Percentiles rank a stretch among this genome's conserved stretches.
phyloP scores from a whole-genome alignment of 2,888 invertebrate species.

The Rhingia campestris region DNA sequence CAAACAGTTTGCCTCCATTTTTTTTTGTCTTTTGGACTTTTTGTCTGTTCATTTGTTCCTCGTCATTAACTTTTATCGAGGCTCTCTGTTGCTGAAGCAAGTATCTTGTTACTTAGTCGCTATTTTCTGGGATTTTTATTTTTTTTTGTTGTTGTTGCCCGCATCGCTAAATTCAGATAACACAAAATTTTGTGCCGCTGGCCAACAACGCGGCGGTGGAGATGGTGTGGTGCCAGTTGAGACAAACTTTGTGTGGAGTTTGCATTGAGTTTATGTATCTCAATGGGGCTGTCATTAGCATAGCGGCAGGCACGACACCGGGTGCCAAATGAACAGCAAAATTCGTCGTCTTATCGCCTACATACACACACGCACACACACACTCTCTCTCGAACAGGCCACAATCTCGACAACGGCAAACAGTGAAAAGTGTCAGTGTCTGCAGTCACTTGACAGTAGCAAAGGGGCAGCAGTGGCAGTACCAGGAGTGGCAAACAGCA shows the following conservation, averaged over 20 bases:
- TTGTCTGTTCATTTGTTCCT: slow-evolving; percentile 52
- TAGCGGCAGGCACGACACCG: slow-evolving; percentile 45
- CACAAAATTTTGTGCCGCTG: slow-evolving; percentile 11
- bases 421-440: slow-evolving; percentile 13
- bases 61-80: slow-evolving; percentile 60
- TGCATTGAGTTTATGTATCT: slow-evolving; percentile 4
- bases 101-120: slow-evolving; percentile 47
- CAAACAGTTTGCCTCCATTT: slow-evolving; percentile 55
- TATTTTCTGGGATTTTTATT: slow-evolving; percentile 19
- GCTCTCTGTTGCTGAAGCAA: background rate
- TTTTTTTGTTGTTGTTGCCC: slow-evolving; percentile 18
- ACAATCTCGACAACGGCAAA: background rate
- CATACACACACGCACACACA: background rate
- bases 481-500: slow-evolving; percentile 8
- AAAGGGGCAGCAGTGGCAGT: slow-evolving; percentile 32
- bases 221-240: background rate
- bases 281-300: slow-evolving; percentile 54
- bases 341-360: slow-evolving; percentile 33
- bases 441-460: background rate
- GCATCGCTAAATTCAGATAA: slow-evolving; percentile 27
- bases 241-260: slow-evolving; percentile 16
- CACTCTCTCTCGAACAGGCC: too few relatives aligned
- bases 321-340: slow-evolving; percentile 49
- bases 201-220: background rate
- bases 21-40: background rate